Base-by-base conservation (phyloP, 2,113 vertebrate species). In the Mus spicilegus region DNA sequence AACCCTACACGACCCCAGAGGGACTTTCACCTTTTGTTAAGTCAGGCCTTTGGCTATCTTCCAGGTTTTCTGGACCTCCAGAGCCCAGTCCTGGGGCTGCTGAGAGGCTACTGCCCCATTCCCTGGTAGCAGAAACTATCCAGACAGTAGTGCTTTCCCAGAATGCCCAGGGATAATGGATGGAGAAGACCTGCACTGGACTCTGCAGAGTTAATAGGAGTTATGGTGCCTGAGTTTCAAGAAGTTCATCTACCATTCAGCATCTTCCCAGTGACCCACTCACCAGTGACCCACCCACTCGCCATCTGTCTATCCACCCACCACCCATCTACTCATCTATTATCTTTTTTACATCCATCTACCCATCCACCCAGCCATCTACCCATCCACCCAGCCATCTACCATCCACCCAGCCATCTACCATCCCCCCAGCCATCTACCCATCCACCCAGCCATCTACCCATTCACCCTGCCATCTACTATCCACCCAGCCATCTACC, bases 1-100 rank as follows among this genome's bases (percentile, higher is more conserved):
- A 98, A 97, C 97, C 96, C 92, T 96, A 89, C 96, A 93, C 97
- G 97, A 98, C 98, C 97, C 98, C 92, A 51, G 81, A 96, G 84
- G 95, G 93, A 96, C 96, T 3, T 3, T 42, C 39, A 13, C 30
- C 65, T 26, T 81, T 58, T 87, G 56, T 77, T 56, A 42, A 73
- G 24, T 58, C 20, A 42, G 81, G 65, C 30, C 49, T 63, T 14
- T 12, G n/a, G 36, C 46, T 22, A n/a, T 11, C 39, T 87, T 65
- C 28, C 3, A 7, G 39, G 22, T 36, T 28, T 49, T 30, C 22
- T 58, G 12, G 49, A 28, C n/a, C 19, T 7, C 14, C 54, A 20
- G 6, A 54, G 30, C 86, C 80, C 46, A 49, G 49, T 20, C 10
- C 13, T 36, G 19, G 33, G 13, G 39, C 82, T 42, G 75, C 84